Percentiles rank a stretch among this genome's conserved stretches.
These are phyloP conservation scores for Macrochelys suwanniensis DNA, from an alignment of 2,797 vertebrate species.

Conservation along the genomic window DNA sequence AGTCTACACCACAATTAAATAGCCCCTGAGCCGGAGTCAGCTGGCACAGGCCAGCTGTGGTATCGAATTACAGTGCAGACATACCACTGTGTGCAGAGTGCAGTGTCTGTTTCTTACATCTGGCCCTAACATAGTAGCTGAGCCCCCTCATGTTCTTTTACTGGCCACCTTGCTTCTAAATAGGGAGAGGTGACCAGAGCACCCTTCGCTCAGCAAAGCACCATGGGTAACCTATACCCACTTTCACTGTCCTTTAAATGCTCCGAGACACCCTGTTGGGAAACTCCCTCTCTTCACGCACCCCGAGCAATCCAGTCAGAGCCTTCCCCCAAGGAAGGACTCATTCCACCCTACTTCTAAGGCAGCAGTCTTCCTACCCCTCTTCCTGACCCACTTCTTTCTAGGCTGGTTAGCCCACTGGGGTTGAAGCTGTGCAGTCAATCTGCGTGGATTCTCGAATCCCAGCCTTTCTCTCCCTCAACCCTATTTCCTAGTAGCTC, in stretches of 20 bases:
- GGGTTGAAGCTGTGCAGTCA: slow-evolving; percentile 8
- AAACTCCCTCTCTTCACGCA: neutral
- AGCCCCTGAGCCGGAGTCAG: neutral
- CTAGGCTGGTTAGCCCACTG: slow-evolving; percentile 31
- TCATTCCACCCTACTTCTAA: neutral
- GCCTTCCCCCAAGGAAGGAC: neutral
- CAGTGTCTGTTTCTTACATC: neutral
- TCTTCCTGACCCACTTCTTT: neutral
- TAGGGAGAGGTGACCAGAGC: neutral
- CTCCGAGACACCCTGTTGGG: neutral
- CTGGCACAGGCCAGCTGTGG: neutral
- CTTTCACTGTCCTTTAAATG: neutral
- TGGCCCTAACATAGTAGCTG: neutral
- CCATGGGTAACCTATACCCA: neutral
- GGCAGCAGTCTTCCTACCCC: neutral
- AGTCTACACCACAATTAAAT: neutral
- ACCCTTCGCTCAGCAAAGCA: neutral
- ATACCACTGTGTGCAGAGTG: neutral
- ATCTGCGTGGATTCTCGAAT: neutral
- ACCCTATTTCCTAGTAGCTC: neutral
- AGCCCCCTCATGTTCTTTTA: neutral
- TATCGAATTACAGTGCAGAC: neutral
- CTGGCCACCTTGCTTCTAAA: neutral
- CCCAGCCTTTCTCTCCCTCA: neutral
- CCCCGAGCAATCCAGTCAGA: neutral